These are phyloP conservation scores for Chaenodraco wilsoni DNA, from an alignment of 2,797 vertebrate genomes.

Conservation along the genomic window DNA sequence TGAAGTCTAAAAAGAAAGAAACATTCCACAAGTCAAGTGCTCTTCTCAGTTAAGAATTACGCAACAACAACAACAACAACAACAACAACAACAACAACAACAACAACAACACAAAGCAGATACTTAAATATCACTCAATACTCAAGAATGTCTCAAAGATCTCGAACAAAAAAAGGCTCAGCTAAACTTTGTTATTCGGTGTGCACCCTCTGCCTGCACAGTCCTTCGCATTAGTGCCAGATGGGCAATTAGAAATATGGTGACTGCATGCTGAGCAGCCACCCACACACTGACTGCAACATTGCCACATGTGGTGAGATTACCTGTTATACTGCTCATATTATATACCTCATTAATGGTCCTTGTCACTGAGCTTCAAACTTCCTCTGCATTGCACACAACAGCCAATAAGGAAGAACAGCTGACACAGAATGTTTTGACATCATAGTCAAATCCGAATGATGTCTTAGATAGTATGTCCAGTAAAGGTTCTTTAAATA, in stretches of 20 bases:
- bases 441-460: background rate
- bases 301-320: slow-evolving; percentile 67
- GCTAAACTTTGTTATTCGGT: slow-evolving; percentile 43
- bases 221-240: slow-evolving; percentile 62
- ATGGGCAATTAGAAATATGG: slow-evolving; percentile 75
- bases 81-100: slow-evolving; percentile 15
- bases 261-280: slow-evolving; percentile 66
- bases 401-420: background rate
- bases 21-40: slow-evolving; percentile 11
- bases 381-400: slow-evolving; percentile 12
- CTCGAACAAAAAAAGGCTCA: slow-evolving; percentile 9
- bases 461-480: slow-evolving; percentile 2
- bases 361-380: slow-evolving; percentile 33
- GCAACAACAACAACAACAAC: slow-evolving; percentile 20
- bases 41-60: slow-evolving; percentile 18
- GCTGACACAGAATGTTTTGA: slow-evolving; percentile 23
- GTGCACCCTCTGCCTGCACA: slow-evolving; percentile 25
- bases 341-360: slow-evolving; percentile 50
- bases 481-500: background rate
- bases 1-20: slow-evolving; percentile 8
- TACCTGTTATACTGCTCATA: slow-evolving; percentile 58
- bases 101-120: slow-evolving; percentile 13
- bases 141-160: slow-evolving; percentile 34
- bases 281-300: slow-evolving; percentile 66
- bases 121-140: slow-evolving; percentile 13